Conservation (phyloP, 2,888 invertebrate species). For the Busseola fusca region DNA sequence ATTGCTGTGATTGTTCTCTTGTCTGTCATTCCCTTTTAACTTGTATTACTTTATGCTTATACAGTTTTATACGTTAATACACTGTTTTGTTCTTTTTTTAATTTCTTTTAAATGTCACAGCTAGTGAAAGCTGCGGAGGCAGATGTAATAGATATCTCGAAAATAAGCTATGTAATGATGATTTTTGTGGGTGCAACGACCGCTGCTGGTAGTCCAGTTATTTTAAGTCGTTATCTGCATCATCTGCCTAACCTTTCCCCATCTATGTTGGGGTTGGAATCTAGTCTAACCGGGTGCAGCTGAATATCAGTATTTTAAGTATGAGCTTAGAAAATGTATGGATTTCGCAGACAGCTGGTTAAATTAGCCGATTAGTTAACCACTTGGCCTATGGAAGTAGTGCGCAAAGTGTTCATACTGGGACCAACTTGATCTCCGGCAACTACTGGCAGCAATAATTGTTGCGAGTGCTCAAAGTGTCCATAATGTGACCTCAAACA, state of each 20-base stretch:
- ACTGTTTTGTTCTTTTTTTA: conserved; percentile 11
- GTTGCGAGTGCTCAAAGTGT: not conserved
- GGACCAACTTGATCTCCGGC: too few relatives aligned
- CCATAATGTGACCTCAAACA: too few relatives aligned
- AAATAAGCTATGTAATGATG: not conserved
- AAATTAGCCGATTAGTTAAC: too few relatives aligned
- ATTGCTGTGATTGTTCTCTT: conserved; percentile 49
- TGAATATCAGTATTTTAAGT: not conserved
- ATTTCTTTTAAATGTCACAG: not conserved
- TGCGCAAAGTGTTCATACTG: too few relatives aligned
- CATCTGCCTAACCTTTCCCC: too few relatives aligned
- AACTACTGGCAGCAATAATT: not conserved
- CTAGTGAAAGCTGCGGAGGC: not conserved
- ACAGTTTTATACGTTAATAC: not conserved
- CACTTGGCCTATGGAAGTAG: too few relatives aligned
- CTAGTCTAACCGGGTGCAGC: too few relatives aligned
- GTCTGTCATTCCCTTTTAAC: conserved; percentile 27
- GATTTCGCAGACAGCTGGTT: too few relatives aligned
- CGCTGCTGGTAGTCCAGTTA: not conserved
- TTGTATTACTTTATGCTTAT: conserved; percentile 34
- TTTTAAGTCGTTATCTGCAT: not conserved
- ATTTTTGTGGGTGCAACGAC: not conserved
- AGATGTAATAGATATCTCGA: too few relatives aligned
- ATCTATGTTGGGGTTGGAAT: too few relatives aligned
- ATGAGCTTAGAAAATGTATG: not conserved